phyloP scores from a whole-genome alignment of 2,888 invertebrate genomes.

The Sinodicranocentrus sp. region DNA sequence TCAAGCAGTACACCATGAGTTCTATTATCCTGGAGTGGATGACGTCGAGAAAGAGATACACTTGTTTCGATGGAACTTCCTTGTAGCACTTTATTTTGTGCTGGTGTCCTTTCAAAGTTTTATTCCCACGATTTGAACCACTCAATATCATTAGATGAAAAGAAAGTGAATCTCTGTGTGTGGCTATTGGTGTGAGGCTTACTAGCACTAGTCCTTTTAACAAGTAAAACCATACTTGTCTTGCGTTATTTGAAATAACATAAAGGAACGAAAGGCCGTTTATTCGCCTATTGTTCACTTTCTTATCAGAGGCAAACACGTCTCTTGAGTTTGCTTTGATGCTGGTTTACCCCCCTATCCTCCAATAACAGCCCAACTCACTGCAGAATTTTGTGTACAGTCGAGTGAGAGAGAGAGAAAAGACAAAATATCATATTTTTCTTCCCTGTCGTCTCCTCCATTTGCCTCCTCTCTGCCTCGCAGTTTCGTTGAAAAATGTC shows the following conservation, averaged over 20 bases:
- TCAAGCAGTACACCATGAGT: too few species aligned
- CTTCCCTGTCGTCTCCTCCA: too few species aligned
- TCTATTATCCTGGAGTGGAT: not conserved
- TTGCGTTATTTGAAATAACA: slow-evolving; percentile 11
- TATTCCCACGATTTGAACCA: not conserved
- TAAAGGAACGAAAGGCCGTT: not conserved
- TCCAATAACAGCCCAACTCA: too few species aligned
- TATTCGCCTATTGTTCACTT: not conserved
- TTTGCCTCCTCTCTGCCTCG: too few species aligned
- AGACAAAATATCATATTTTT: too few species aligned
- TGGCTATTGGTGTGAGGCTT: too few species aligned
- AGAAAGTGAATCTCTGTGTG: not conserved
- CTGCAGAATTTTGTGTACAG: too few species aligned
- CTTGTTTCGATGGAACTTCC: slow-evolving; percentile 40
- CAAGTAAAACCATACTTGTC: slow-evolving; percentile 3
- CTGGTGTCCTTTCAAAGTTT: slow-evolving; percentile 4
- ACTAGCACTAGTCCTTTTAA: not conserved
- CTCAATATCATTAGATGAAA: not conserved
- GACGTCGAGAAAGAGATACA: slow-evolving; percentile 25
- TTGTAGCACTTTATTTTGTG: slow-evolving; percentile 27
- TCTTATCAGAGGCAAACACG: slow-evolving; percentile 15
- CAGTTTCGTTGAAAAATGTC: too few species aligned
- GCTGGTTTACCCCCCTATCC: not conserved
- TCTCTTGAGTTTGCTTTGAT: not conserved
- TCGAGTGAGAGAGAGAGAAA: too few species aligned